Base-by-base conservation (phyloP, 2,113 vertebrate species). In the Sphaerodactylus townsendi region DNA sequence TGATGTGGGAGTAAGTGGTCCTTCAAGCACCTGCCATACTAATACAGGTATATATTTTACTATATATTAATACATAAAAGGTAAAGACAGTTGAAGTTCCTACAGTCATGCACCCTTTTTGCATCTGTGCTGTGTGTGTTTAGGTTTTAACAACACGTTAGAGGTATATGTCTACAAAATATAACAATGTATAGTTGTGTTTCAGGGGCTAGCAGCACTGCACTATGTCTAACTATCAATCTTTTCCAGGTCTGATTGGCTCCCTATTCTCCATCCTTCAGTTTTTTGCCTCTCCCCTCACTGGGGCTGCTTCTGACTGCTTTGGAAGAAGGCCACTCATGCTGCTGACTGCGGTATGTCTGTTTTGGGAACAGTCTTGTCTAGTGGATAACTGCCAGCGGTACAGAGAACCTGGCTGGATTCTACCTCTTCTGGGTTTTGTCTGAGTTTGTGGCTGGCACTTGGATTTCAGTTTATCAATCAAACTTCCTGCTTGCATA, bases 201-300 rank as follows among this genome's bases (percentile, higher is more conserved):
- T 2, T 30, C 70, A 33, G 28, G 8, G 10, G 10, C 19, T 46
- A 41, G 33, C 35, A 68, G 73, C 1, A 72, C 30, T 79, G 50
- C 72, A 77, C 35, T 0, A 1, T 0, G 1, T 65, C n/a, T 33
- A 28, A 3, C 50, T 5, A 6, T 48, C 21, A 0, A 59, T 81
- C 39, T 76, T 88, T 82, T 88, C 28, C 89, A 99, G 99, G 99
- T 93, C 92, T 99, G 88, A 98, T 99, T 41, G 98, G 98, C 70
- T 98, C 98, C 0, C 79, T 97, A 59, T 99, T 99, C 92, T 99
- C 98, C 64, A 77, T 98, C 84, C 96, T 99, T 78, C 99, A 99
- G 96, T 99, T 99, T 86, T 92, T 99, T 48, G 95, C 93, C 0
- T 97, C 98, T 0, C 98, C 99, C 0, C 87, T 99, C 46, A 97